Conservation (phyloP, 2,797 vertebrate genomes). For the Danio choprae region DNA sequence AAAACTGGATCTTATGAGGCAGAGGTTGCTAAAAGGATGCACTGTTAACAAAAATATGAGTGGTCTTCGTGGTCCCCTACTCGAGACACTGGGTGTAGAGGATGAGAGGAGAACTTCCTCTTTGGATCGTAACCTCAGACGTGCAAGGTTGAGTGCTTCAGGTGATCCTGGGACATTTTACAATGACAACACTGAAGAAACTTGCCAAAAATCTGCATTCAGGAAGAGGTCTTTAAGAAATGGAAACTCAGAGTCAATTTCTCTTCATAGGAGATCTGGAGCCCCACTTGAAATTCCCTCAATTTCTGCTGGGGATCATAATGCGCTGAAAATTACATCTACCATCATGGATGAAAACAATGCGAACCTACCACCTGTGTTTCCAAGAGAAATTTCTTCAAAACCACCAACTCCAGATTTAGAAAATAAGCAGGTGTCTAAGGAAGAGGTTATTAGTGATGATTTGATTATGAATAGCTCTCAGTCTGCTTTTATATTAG, state of each 20-base stretch:
- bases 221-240: conserved; percentile 91
- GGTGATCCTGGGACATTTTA: conserved; percentile 81
- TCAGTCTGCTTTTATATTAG: background rate
- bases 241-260: conserved; percentile 86
- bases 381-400: conserved; percentile 57
- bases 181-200: conserved; percentile 81
- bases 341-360: conserved; percentile 79
- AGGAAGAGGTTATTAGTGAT: conserved; percentile 26
- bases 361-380: conserved; percentile 65
- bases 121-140: conserved; percentile 74
- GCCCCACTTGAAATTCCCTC: conserved; percentile 92
- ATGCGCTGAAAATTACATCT: conserved; percentile 87
- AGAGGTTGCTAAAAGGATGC: conserved; percentile 86
- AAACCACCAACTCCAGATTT: conserved; percentile 54
- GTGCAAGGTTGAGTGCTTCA: conserved; percentile 70
- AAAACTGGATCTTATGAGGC: conserved; percentile 92
- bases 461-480: background rate
- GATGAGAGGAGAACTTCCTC: conserved; percentile 76
- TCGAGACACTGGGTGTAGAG: conserved; percentile 88
- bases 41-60: conserved; percentile 88
- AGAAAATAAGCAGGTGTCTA: conserved; percentile 63
- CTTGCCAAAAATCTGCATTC: conserved; percentile 79
- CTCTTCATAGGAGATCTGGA: conserved; percentile 88
- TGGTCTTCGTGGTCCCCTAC: conserved; percentile 90
- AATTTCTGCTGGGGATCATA: conserved; percentile 70